Evolutionary conservation across 2,888 invertebrate species (phyloP), one percentile per base, ranked within the genome.

Genomic region (Drosophila prolongata): DNA sequence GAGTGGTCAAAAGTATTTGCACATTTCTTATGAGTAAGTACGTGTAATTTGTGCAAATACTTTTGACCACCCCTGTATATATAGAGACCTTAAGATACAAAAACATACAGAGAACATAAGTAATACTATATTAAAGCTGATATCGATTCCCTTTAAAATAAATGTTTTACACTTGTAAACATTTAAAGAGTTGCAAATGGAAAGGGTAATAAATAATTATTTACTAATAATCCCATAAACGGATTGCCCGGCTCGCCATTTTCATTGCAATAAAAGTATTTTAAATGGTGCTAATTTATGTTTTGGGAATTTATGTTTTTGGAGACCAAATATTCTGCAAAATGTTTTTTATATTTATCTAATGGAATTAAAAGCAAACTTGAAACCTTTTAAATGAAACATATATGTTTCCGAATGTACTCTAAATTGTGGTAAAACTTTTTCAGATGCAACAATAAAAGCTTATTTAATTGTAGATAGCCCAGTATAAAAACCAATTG

Each of bases 291-390:
- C 2, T 11, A 30, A 50, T 50, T 52, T 50, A 38, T 38, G 57
- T 30, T 57, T n/a, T 4, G 3, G 14, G 5, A 13, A 13, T 14
- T 46, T 14, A 14, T 47, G 47, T 24, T 14, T 13, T 27, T 24
- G 35, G 13, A 27, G 9, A 4, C 35, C 9, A 37, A 19, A 37
- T 35, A 16, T 24, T 24, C 13, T 5, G 16, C 3, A 30, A 40
- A 57, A 49, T n/a, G 30, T n/a, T 6, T 42, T 59, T 10, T n/a
- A 38, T 19, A 27, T 58, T 40, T 50, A 34, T n/a, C 58, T 34
- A 40, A 52, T 52, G 52, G 11, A 50, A 30, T 38, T 10, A 35
- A 35, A 30, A 10, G 0, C n/a, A 27, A 46, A 24, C 6, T 49
- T 35, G 8, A 34, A 19, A 11, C 47, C 4, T 14, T 47, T 27